A percentile compares a stretch with the other conserved stretches of the same genome.
Conservation (phyloP, 2,797 vertebrate species). For the Gymnothorax javanicus region DNA sequence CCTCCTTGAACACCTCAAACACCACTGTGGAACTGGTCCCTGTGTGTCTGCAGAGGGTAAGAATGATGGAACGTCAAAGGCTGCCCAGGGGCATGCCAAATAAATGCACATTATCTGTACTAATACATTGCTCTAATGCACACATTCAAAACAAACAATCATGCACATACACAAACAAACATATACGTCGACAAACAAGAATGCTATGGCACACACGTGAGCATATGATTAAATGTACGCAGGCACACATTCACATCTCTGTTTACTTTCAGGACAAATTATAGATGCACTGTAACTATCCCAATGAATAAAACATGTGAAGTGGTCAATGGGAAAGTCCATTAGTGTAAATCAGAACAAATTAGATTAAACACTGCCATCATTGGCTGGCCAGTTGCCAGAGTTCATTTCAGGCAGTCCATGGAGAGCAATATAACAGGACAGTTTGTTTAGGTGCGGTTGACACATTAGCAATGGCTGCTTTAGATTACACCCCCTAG, state of each 20-base stretch:
- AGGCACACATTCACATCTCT: constrained; percentile 10
- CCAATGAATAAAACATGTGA: background rate
- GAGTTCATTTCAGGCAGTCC: background rate
- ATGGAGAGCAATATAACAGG: constrained; percentile 4
- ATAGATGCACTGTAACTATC: background rate
- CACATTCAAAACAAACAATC: background rate
- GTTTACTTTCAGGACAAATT: constrained; percentile 36
- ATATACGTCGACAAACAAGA: background rate
- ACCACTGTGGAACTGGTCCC: background rate
- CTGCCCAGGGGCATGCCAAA: background rate
- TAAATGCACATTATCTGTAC: background rate
- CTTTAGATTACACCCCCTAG: background rate
- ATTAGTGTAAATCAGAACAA: background rate
- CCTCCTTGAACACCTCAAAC: background rate
- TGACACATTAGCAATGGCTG: background rate
- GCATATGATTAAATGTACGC: background rate
- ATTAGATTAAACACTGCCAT: background rate
- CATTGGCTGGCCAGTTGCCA: background rate
- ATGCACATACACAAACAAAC: background rate
- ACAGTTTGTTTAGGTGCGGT: background rate
- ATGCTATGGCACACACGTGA: background rate
- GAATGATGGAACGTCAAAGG: background rate
- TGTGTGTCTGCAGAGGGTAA: background rate
- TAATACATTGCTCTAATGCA: background rate
- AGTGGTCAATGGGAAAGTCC: background rate